These are phyloP conservation scores for Pomacea maculata DNA, from an alignment of 1,140 invertebrate genomes.

Conservation along the genomic window DNA sequence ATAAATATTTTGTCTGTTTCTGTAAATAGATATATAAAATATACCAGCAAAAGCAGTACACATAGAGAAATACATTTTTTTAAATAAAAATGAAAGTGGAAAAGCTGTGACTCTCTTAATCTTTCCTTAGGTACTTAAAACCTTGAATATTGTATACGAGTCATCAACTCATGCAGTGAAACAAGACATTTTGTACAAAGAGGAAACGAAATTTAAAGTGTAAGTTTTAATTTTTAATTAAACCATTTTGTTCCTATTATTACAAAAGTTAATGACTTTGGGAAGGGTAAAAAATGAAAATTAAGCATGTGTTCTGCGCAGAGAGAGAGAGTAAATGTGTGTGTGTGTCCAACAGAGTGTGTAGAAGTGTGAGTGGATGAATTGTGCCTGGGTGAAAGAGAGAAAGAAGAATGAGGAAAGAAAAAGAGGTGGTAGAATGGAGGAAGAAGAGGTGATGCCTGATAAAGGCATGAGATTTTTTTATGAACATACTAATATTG, in stretches of 20 bases:
- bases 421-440: neutral
- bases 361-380: too few species aligned
- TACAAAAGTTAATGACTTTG: neutral
- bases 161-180: constrained; percentile 12
- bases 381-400: too few species aligned
- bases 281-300: too few species aligned
- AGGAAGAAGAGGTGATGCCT: neutral
- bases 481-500: neutral
- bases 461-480: neutral
- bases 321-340: too few species aligned
- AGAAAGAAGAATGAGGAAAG: too few species aligned
- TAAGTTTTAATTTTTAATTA: constrained; percentile 16
- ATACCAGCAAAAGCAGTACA: too few species aligned
- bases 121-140: constrained; percentile 21
- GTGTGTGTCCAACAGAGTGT: too few species aligned
- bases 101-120: neutral
- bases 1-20: too few species aligned
- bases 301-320: too few species aligned
- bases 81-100: too few species aligned
- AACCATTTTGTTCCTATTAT: neutral
- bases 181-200: constrained; percentile 4
- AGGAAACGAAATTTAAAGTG: constrained; percentile 13
- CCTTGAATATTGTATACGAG: constrained; percentile 21
- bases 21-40: too few species aligned
- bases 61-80: too few species aligned